Conservation (phyloP, 2,113 vertebrate species). For the Fukomys damarensis region DNA sequence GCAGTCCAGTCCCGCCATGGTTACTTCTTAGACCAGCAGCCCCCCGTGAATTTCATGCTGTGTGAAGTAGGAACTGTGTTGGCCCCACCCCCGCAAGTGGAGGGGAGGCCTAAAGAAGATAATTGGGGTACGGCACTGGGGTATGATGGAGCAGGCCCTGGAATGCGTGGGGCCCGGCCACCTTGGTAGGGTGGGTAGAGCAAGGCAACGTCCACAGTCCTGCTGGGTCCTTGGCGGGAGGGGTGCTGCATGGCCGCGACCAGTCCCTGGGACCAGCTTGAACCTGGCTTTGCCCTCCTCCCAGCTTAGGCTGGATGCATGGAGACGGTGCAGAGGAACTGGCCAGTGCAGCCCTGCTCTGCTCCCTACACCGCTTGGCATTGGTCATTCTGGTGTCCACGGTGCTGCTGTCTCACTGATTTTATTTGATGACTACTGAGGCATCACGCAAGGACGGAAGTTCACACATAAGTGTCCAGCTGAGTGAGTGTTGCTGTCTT, state of each 20-base stretch:
- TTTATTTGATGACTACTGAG: neutral
- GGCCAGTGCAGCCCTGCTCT: neutral
- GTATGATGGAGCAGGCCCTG: neutral
- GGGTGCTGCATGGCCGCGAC: no score
- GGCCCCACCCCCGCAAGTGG: neutral
- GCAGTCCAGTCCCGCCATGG: neutral
- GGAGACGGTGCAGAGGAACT: accelerated
- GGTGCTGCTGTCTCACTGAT: neutral
- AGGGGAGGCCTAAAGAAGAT: neutral
- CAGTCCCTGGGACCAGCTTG: neutral
- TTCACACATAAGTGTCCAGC: neutral
- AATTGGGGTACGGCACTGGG: neutral
- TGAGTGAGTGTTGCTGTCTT: neutral
- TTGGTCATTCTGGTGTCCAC: neutral
- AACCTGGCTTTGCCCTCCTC: no score
- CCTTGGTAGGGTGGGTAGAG: neutral
- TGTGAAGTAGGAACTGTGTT: neutral
- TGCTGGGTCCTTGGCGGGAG: neutral
- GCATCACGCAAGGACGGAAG: neutral
- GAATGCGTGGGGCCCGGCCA: neutral
- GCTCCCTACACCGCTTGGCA: neutral
- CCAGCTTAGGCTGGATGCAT: neutral
- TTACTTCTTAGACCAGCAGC: neutral
- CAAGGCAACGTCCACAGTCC: neutral
- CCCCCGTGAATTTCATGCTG: neutral